phyloP scores from a whole-genome alignment of 2,797 vertebrate species.

The Limnodromus scolopaceus region DNA sequence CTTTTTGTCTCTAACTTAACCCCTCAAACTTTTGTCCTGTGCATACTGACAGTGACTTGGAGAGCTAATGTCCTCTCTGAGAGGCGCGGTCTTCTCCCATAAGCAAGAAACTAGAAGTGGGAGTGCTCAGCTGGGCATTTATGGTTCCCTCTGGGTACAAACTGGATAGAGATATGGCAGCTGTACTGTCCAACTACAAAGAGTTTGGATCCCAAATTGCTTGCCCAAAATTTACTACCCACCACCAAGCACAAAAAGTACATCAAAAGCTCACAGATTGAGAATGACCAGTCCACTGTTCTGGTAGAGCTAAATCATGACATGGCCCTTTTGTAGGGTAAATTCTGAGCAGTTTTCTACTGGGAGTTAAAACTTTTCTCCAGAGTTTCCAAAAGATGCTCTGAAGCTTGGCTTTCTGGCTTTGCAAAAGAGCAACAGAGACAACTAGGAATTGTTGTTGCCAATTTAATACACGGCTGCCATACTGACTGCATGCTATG shows the following conservation, averaged over 20 bases:
- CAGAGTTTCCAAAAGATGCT: background rate
- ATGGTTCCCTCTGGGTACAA: slow-evolving; percentile 19
- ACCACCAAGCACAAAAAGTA: background rate
- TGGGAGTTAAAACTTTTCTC: background rate
- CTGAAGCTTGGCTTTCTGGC: background rate
- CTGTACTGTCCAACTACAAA: background rate
- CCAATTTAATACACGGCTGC: background rate
- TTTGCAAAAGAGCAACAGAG: background rate
- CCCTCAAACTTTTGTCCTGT: background rate
- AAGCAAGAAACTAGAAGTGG: background rate
- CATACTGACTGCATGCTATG: background rate
- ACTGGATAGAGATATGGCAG: background rate
- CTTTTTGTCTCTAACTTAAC: slow-evolving; percentile 4
- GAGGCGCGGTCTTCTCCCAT: background rate
- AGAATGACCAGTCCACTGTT: background rate
- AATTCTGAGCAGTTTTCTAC: background rate
- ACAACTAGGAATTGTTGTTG: background rate
- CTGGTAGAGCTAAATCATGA: background rate
- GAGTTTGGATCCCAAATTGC: background rate
- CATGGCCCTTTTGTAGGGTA: background rate
- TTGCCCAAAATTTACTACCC: slow-evolving; percentile 2
- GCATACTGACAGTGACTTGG: background rate
- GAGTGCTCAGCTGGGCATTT: background rate
- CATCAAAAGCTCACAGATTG: background rate
- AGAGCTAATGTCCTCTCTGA: background rate